phyloP scores from a whole-genome alignment of 2,797 vertebrate species.

The Neoniphon sammara region DNA sequence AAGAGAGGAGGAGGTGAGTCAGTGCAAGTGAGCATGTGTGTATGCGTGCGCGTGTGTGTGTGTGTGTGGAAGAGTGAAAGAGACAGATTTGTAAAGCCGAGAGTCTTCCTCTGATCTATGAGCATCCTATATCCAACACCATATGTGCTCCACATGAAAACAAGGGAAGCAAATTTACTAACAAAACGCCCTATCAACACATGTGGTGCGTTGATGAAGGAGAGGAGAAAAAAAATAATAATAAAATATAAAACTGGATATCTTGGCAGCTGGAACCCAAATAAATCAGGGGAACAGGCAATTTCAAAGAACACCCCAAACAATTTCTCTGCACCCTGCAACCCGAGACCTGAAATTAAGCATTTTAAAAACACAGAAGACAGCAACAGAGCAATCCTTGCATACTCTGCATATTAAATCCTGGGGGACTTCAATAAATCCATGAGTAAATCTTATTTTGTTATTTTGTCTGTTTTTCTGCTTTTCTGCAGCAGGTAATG shows the following conservation, averaged over 20 bases:
- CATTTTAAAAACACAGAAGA: background rate
- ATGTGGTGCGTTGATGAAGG: constrained; percentile 12
- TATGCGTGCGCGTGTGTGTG: background rate
- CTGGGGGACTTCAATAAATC: background rate
- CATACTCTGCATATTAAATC: background rate
- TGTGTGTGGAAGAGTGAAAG: background rate
- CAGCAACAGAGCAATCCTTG: background rate
- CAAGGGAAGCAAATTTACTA: constrained; percentile 12
- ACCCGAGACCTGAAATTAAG: background rate
- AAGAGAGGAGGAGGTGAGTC: background rate
- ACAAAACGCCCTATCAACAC: constrained; percentile 35
- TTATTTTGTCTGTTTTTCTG: background rate
- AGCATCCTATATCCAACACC: constrained; percentile 42
- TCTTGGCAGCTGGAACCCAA: background rate
- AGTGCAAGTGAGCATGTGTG: background rate
- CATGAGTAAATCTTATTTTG: background rate
- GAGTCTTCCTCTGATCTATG: constrained; percentile 46
- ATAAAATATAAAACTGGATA: background rate
- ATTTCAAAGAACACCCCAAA: background rate
- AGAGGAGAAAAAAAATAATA: background rate
- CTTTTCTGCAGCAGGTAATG: background rate
- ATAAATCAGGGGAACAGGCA: background rate
- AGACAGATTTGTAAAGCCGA: constrained; percentile 17
- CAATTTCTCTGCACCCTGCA: too few relatives aligned
- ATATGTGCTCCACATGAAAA: constrained; percentile 34